phyloP scores from a whole-genome alignment of 2,888 invertebrate genomes.

The Chrysolina americana region DNA sequence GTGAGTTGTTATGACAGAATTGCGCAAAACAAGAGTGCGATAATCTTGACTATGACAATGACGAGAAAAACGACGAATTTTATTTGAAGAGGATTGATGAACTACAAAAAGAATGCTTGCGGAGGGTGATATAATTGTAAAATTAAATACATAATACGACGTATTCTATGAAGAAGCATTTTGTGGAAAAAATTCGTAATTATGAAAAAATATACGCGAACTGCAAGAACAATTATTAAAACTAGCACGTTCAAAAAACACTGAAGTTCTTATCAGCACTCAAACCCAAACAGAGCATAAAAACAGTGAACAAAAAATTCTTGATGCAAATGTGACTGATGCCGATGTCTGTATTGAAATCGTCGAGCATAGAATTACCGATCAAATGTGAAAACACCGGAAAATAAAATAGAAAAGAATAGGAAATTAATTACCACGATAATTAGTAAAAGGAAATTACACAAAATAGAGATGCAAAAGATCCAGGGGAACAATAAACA shows the following conservation, averaged over 20 bases:
- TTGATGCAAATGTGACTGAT: neutral
- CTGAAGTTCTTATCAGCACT: slow-evolving; percentile 12
- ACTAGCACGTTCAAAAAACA: slow-evolving; percentile 14
- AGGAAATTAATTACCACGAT: neutral
- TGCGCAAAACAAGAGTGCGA: slow-evolving; percentile 1
- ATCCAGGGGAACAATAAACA: neutral
- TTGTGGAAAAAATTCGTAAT: neutral
- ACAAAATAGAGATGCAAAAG: neutral
- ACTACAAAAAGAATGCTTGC: slow-evolving; percentile 13
- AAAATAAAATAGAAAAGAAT: neutral
- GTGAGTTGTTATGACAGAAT: slow-evolving; percentile 11
- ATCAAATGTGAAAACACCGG: neutral
- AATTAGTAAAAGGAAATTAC: neutral
- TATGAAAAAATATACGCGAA: slow-evolving; percentile 16
- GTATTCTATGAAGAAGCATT: slow-evolving; percentile 15
- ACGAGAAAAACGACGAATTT: neutral
- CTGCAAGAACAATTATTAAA: slow-evolving; percentile 21
- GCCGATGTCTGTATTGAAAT: neutral
- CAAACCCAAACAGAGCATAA: slow-evolving; percentile 3
- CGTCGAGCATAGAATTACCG: neutral
- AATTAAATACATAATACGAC: slow-evolving; percentile 14
- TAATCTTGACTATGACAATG: slow-evolving; percentile 8
- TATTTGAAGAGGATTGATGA: slow-evolving; percentile 15
- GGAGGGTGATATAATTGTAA: slow-evolving; percentile 11
- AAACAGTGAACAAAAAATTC: slow-evolving; percentile 19